phyloP scores from a whole-genome alignment of 2,113 vertebrate genomes.

The Hemicordylus capensis region DNA sequence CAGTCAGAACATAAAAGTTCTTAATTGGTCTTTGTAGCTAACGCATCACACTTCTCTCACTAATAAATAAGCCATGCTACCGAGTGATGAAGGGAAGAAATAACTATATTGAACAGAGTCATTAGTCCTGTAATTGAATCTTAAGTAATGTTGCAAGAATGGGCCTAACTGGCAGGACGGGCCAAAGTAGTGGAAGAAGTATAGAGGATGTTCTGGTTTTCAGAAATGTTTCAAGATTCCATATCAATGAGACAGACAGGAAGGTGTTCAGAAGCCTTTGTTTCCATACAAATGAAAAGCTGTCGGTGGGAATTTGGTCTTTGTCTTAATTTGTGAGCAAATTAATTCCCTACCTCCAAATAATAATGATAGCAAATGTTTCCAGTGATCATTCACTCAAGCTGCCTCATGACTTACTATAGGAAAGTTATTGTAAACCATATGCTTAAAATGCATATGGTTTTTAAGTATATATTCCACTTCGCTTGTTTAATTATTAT shows the following conservation, averaged over 20 bases:
- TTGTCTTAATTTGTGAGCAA: not conserved
- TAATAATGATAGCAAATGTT: not conserved
- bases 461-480: not conserved
- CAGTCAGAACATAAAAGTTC: not conserved
- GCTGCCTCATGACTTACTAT: not conserved
- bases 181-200: too few species aligned
- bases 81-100: too few species aligned
- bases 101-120: too few species aligned
- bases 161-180: not conserved
- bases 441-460: not conserved
- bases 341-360: not conserved
- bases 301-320: not conserved
- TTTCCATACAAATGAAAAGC: not conserved
- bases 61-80: too few species aligned
- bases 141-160: not conserved
- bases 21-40: not conserved
- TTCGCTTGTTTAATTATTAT: not conserved
- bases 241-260: not conserved
- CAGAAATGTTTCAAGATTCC: not conserved
- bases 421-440: not conserved
- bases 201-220: not conserved
- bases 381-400: not conserved
- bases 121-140: not conserved
- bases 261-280: not conserved
- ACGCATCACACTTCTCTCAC: not conserved